These are phyloP conservation scores for Phocoena sinus DNA, from an alignment of 2,113 vertebrate species.

Conservation along the genomic window DNA sequence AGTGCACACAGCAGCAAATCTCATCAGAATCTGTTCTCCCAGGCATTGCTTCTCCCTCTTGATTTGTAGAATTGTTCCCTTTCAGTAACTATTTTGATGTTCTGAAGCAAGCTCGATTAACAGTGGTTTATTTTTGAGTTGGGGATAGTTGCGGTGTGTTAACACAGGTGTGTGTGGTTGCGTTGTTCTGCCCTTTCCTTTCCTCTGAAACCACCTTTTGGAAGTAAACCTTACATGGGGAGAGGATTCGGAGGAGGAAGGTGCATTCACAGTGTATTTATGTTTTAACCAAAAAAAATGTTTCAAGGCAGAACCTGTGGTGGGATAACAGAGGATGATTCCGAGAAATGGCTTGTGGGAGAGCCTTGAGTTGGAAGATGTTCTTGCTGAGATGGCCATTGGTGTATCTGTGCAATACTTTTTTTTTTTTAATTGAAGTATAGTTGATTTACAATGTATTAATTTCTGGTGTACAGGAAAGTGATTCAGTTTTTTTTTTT, in stretches of 20 bases:
- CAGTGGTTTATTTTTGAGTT: not conserved
- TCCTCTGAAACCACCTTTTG: not conserved
- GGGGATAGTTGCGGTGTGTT: not conserved
- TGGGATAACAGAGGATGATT: not conserved
- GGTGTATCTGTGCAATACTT: too few species aligned
- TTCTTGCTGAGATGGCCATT: not conserved
- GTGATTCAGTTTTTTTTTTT: not conserved
- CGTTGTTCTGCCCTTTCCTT: not conserved
- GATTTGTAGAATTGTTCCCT: not conserved
- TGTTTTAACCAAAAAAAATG: not conserved
- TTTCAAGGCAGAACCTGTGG: not conserved
- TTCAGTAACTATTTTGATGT: conserved; percentile 19
- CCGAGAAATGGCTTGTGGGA: not conserved
- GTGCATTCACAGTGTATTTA: not conserved
- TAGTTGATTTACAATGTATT: not conserved
- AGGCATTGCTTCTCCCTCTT: not conserved
- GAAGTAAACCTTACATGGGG: not conserved
- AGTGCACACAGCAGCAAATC: not conserved
- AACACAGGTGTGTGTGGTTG: not conserved
- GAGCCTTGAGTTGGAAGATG: not conserved
- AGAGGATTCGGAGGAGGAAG: not conserved
- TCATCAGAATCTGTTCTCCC: not conserved
- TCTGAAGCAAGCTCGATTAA: not conserved
- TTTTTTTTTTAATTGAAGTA: too few species aligned
- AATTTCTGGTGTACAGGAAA: not conserved